Evolutionary conservation across 1,140 invertebrate species (phyloP), one percentile per base, ranked within the genome.

Genomic region (Bombus impatiens): DNA sequence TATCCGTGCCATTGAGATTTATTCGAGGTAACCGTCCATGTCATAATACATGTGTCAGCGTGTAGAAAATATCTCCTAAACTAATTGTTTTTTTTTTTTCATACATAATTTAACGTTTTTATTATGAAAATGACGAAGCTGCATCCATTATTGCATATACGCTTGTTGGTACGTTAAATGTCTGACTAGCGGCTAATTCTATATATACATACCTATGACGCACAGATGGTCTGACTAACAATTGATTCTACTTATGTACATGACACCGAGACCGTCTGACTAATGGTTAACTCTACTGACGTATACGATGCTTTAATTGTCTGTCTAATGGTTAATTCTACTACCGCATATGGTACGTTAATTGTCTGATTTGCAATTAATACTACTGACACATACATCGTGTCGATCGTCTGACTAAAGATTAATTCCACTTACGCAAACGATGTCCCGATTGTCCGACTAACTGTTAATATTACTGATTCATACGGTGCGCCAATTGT

Each of bases 1-100:
- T 74, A 83, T 83, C 80, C 71, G 78, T 32, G 72, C 67, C 71
- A 78, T 84, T 84, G 62, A 87, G 78, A 85, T 89, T 89, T 89
- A 89, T 89, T 77, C 88, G 81, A 87, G 62, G 32, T 32, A 37
- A 78, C 57, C 28, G 15, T 28, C 12, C 44, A 76, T 32, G 13
- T 37, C 28, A 32, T 13, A 15, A 47, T 28, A 12, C 12, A 6
- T 13, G 9, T 15, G 6, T 8, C 42, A 40, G 0, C 9, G 28
- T 32, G 18, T 44, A 25, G 4, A 25, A 37, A 10, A 37, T 22
- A 12, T 25, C 35, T 37, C 8, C 8, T 4, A 25, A 37, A 40
- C 18, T 37, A 68, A 68, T 37, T 67, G 10, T 3, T 2, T 3
- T 32, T 28, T 32, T 28, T 10, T 28, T 15, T 47, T 47, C 25